Evolutionary conservation across 37 sponge, comb jelly and placozoan genomes (phyloP), one percentile per base, ranked within the genome.

Genomic region (Haliclona indistincta): DNA sequence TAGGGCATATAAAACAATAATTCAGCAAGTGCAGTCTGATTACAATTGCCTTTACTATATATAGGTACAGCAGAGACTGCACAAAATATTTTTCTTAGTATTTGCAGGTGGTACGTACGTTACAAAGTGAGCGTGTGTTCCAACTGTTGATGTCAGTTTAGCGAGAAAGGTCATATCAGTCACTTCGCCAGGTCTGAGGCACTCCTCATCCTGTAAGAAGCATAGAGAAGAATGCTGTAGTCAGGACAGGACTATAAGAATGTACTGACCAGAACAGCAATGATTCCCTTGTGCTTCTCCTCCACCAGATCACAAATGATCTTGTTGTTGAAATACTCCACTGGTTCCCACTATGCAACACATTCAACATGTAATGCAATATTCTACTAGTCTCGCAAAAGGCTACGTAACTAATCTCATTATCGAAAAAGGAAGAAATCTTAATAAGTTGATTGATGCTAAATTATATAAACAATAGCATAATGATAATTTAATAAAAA

Each of bases 291-390:
- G 79, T 88, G 89, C 60, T 70, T 82, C 71, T 83, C 88, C 54
- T 93, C 93, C 53, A 93, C 82, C 71, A 93, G 68, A 54, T 88
- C 89, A 80, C 93, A 93, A 45, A 93, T 93, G 25, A 85, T 55
- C 69, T 86, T 93, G 82, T 93, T 93, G 70, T 93, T 86, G 81
- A 93, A 93, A 67, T 85, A 93, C 38, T 88, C 64, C 17, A 93
- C 83, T 23, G 81, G 84, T 63, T 92, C 93, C 93, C 93, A 92
- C 93, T 92, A 41, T 22, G n/a, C n/a, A n/a, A n/a, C n/a, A n/a
- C n/a, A n/a, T n/a, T n/a, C n/a, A n/a, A 80, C n/a, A n/a, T n/a
- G n/a, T n/a, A n/a, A n/a, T n/a, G 43, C 43, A 15, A 10, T 6
- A 6, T 15, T 6, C 42, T 67, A 41, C 15, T 11, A 38, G 44